Base-by-base conservation (phyloP, 1,140 invertebrate genomes). In the Teleopsis dalmanni region DNA sequence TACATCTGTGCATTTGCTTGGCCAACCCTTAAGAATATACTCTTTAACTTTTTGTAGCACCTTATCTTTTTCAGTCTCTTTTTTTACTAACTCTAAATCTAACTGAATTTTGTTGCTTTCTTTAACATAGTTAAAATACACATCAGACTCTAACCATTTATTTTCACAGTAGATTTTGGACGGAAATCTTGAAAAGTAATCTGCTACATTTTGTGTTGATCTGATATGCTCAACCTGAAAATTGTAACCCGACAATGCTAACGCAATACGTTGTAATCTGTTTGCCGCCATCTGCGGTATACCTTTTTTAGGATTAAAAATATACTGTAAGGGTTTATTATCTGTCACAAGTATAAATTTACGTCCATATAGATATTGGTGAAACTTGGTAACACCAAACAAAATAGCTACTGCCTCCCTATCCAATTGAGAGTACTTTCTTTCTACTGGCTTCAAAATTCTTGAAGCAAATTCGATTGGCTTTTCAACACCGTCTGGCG, bases 401-500 rank as follows among this genome's bases (percentile, higher is more conserved):
- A 74, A 47, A 18, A 77, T 63, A 6, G 62, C 58, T 2, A 73
- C 55, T 1, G 55, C 72, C 60, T 78, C 75, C 47, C 71, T 68
- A 42, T 79, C 74, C n/a, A 73, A 63, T 42, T 73, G 61, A 19
- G 57, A 43, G 51, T 73, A 75, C 34, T 72, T 71, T 44, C 54
- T 57, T 57, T 79, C 75, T 19, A 71, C 56, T 25, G 48, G 21
- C n/a, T 55, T 59, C 19, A 80, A 50, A 3, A 59, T 65, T 47
- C 72, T 37, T 1, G 71, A 76, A 3, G 66, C 66, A 60, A 72
- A 77, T 7, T 65, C 66, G 18, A 78, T 67, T 4, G 73, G 73
- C 51, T 53, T 53, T 52, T 72, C 70, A 0, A 44, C 36, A 22
- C 53, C 62, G 53, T 72, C 57, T 31, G 46, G 7, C n/a, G 57